phyloP scores from a whole-genome alignment of 2,888 invertebrate species.

The Clusia tigrina region DNA sequence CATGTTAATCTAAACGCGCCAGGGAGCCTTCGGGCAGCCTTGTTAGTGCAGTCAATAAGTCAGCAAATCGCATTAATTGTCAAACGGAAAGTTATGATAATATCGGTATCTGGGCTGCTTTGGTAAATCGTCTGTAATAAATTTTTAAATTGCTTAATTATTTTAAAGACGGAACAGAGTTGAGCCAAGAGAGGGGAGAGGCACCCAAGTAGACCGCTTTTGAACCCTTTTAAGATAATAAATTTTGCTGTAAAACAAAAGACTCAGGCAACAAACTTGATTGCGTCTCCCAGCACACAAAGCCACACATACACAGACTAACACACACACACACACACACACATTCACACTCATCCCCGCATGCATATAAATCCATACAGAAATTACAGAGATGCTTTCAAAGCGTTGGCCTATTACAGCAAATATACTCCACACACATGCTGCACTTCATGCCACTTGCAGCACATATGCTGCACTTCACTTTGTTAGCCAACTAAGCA shows the following conservation, averaged over 20 bases:
- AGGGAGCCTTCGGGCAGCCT: slow-evolving; percentile 30
- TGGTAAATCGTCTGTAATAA: slow-evolving; percentile 13
- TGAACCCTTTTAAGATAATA: no score
- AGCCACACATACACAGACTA: neutral
- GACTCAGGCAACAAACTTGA: slow-evolving; percentile 1
- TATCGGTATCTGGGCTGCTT: slow-evolving; percentile 1
- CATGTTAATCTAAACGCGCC: slow-evolving; percentile 3
- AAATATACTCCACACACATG: no score
- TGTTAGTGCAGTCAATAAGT: slow-evolving; percentile 53
- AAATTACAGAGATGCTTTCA: no score
- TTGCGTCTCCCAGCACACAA: neutral
- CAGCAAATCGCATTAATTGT: slow-evolving; percentile 31
- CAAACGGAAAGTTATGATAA: slow-evolving; percentile 28
- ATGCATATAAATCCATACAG: no score
- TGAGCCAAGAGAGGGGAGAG: no score
- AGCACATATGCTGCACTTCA: no score
- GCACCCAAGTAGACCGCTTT: no score
- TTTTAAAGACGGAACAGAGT: neutral
- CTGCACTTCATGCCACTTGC: no score
- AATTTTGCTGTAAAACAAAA: no score
- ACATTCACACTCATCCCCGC: no score
- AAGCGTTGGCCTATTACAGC: no score
- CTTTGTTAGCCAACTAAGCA: no score
- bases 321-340: neutral
- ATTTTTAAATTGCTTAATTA: slow-evolving; percentile 10